These are phyloP conservation scores for Ctenopoma multispine DNA, from an alignment of 2,797 vertebrate species.

Conservation along the genomic window DNA sequence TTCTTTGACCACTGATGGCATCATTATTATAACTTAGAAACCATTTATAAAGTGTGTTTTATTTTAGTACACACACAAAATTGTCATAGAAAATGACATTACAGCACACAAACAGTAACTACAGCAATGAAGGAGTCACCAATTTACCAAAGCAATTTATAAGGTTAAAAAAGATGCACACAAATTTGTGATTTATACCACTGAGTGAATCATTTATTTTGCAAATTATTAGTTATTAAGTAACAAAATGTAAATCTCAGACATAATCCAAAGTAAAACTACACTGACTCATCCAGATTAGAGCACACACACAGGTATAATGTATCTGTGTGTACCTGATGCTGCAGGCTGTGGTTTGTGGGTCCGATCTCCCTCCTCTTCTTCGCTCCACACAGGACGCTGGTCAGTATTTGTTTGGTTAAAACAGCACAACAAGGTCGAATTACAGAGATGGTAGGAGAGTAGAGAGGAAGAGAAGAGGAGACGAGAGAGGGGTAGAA, in stretches of 20 bases:
- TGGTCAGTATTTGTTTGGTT: slow-evolving; percentile 60
- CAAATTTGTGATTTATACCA: neutral
- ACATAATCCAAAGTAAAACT: neutral
- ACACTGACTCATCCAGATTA: slow-evolving; percentile 15
- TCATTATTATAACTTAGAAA: neutral
- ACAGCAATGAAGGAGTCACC: no score
- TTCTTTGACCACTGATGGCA: no score
- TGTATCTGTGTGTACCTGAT: slow-evolving; percentile 23
- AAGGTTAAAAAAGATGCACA: neutral
- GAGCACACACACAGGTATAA: neutral
- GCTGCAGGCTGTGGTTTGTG: slow-evolving; percentile 33
- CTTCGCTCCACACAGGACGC: slow-evolving; percentile 16
- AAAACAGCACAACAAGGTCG: slow-evolving; percentile 54
- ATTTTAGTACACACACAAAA: no score
- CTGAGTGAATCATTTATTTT: neutral
- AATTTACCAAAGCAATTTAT: no score
- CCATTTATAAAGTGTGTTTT: no score
- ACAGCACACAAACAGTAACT: no score
- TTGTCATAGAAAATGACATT: no score
- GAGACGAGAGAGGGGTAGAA: slow-evolving; percentile 24
- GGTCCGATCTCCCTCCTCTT: neutral
- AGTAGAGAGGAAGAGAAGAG: slow-evolving; percentile 10
- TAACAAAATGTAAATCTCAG: neutral
- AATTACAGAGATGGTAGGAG: slow-evolving; percentile 46
- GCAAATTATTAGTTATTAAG: no score